Conservation (phyloP, 92 coral and sea anemone genomes). For the Siderastrea radians region DNA sequence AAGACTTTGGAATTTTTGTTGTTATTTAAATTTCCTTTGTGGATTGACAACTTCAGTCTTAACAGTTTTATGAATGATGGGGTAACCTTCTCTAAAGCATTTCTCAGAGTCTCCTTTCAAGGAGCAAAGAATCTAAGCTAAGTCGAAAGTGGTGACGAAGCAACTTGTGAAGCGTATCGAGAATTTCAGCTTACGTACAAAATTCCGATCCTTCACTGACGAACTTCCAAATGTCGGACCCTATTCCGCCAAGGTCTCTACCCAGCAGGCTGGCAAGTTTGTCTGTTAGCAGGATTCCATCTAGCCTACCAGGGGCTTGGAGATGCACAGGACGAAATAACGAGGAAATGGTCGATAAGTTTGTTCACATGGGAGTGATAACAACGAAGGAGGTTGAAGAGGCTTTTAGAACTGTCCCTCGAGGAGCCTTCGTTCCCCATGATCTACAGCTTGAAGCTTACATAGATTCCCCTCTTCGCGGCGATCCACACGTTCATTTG, state of each 20-base stretch:
- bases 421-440: conserved; percentile 94
- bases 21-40: no score
- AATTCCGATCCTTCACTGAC: neutral
- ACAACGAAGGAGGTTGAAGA: conserved; percentile 91
- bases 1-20: neutral
- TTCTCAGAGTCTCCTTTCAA: neutral
- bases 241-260: neutral
- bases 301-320: conserved; percentile 89
- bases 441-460: conserved; percentile 95
- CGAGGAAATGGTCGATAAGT: conserved; percentile 97
- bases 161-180: neutral
- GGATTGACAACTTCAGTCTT: neutral
- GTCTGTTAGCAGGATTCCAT: conserved; percentile 17
- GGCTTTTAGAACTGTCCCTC: conserved; percentile 90
- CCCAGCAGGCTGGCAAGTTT: neutral
- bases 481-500: conserved; percentile 96
- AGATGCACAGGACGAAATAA: conserved; percentile 91
- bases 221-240: conserved; percentile 19
- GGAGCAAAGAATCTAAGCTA: neutral
- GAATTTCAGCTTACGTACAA: neutral
- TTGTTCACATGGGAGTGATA: conserved; percentile 87
- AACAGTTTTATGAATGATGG: neutral
- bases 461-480: conserved; percentile 90
- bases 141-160: conserved; percentile 7
- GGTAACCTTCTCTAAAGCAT: neutral